A percentile compares a stretch with the other conserved stretches of the same genome.
These are phyloP conservation scores for Athrips mouffetella DNA, from an alignment of 2,888 invertebrate genomes.

Conservation along the genomic window DNA sequence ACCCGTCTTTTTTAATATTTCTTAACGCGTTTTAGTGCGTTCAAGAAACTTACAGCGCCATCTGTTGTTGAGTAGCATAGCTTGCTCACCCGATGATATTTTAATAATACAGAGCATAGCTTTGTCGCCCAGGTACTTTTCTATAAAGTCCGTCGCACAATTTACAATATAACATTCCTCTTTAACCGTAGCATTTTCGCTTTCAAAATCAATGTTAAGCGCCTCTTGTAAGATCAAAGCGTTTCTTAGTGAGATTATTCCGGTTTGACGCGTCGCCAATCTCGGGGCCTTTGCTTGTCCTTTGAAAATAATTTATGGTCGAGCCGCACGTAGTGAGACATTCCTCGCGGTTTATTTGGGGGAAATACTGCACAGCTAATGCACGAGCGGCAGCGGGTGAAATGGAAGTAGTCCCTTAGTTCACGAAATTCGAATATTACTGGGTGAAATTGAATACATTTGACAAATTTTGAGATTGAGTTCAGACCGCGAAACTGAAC, in stretches of 20 bases:
- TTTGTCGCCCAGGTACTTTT: too few species aligned
- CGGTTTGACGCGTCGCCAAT: slow-evolving; percentile 46
- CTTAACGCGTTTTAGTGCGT: too few species aligned
- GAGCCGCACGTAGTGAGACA: slow-evolving; percentile 34
- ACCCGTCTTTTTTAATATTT: too few species aligned
- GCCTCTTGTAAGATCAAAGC: slow-evolving; percentile 21
- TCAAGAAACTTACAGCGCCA: too few species aligned
- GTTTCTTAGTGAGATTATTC: slow-evolving; percentile 42
- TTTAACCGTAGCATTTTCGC: not conserved
- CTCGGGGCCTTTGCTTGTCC: slow-evolving; percentile 39
- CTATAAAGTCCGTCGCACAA: not conserved
- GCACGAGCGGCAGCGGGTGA: not conserved
- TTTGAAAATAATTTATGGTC: slow-evolving; percentile 56
- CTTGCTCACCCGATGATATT: too few species aligned
- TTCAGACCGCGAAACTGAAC: too few species aligned
- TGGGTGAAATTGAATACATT: too few species aligned
- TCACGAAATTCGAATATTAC: too few species aligned
- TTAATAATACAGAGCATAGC: too few species aligned
- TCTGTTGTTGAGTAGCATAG: too few species aligned
- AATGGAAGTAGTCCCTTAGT: not conserved
- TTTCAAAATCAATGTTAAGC: slow-evolving; percentile 5
- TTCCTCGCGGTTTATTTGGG: slow-evolving; percentile 35
- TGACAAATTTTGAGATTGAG: too few species aligned
- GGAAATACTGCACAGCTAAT: not conserved
- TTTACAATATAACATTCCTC: not conserved